Evolutionary conservation across 1,140 invertebrate genomes (phyloP), one percentile per base, ranked within the genome.

Genomic region (Subanguina moxae): DNA sequence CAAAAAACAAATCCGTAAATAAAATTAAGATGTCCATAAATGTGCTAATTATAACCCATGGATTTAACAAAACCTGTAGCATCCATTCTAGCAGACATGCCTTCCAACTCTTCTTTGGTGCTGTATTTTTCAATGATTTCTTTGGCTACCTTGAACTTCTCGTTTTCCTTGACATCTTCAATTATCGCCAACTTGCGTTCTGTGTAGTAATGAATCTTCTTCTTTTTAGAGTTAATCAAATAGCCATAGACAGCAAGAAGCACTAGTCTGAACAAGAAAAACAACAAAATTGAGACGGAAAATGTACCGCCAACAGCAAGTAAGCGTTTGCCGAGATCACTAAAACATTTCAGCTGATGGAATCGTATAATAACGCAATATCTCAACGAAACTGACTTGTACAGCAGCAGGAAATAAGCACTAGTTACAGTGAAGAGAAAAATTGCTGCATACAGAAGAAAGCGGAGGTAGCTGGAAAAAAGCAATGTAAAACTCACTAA

Each of bases 121-220:
- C 89, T 91, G 87, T 89, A 94, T 83, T 90, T 92, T 80, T 93
- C 89, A 61, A 95, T 85, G 76, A 95, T 91, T 83, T 91, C 89
- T 84, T 90, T 92, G 1, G 92, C 92, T 77, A 93, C 91, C 86
- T 96, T 97, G 83, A 95, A 98, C 0, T 92, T 96, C 85, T 97
- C 94, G 57, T 89, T 97, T 82, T 97, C 93, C 88, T 92, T 95
- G 38, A 97, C 93, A 83, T 93, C 89, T 80, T 97, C 92, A 52
- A 97, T 85, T 75, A 97, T 89, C 83, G 90, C 88, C 43, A 65
- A 38, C 32, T 61, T 70, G 30, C 30, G 32, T 45, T 65, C 57
- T 30, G 38, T 72, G 43, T 52, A 70, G n/a, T 46, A 65, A 17
- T 27, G 30, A 25, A 65, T 74, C 43, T 30, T 38, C n/a, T 32